Evolutionary conservation across 92 coral and sea anemone species (phyloP).

Genomic region (Chrysogorgia sp.): DNA sequence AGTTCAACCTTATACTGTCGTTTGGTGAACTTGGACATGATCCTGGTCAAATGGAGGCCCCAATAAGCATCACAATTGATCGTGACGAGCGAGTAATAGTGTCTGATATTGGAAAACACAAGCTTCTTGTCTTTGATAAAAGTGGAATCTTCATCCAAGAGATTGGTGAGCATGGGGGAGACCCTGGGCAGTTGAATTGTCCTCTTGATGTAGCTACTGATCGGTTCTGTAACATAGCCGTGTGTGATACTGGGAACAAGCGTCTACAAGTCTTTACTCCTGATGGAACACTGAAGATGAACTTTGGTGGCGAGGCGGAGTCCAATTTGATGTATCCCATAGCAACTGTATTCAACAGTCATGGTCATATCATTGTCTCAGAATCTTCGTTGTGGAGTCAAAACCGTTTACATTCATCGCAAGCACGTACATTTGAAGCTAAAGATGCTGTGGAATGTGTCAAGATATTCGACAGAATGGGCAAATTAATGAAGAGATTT

Average conservation of each 20-base stretch:
- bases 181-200: slow-evolving; percentile 11
- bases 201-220: slow-evolving; percentile 25
- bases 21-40: neutral
- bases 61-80: neutral
- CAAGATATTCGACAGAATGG: slow-evolving; percentile 22
- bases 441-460: slow-evolving; percentile 20
- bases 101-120: slow-evolving; percentile 13
- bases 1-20: neutral
- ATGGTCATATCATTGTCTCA: slow-evolving; percentile 25
- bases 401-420: slow-evolving; percentile 10
- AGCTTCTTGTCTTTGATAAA: slow-evolving; percentile 11
- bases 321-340: slow-evolving; percentile 10
- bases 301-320: slow-evolving; percentile 7
- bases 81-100: neutral
- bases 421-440: neutral
- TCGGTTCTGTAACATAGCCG: slow-evolving; percentile 14
- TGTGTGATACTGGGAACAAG: slow-evolving; percentile 28
- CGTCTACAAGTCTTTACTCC: slow-evolving; percentile 27
- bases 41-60: neutral
- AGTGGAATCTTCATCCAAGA: slow-evolving; percentile 17
- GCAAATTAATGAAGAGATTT: slow-evolving; percentile 7
- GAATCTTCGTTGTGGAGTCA: slow-evolving; percentile 34
- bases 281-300: slow-evolving; percentile 9
- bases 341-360: slow-evolving; percentile 12
- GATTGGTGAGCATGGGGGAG: slow-evolving; percentile 3